phyloP scores from a whole-genome alignment of 1,140 invertebrate species.

The Aphelenchoides avenae region DNA sequence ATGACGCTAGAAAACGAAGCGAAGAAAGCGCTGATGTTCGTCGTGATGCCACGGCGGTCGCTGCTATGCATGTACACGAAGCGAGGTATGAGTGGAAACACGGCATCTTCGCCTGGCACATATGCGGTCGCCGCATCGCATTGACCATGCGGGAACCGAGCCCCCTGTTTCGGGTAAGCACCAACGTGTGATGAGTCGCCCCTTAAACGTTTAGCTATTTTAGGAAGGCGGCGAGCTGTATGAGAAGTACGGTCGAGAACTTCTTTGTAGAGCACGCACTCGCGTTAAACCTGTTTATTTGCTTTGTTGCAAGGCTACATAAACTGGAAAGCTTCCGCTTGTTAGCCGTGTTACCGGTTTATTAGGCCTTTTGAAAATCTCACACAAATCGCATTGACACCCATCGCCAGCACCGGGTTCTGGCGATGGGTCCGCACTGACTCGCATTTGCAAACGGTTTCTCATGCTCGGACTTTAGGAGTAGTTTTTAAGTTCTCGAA shows the following conservation, averaged over 20 bases:
- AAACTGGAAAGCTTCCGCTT: too few relatives aligned
- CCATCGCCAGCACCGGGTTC: too few relatives aligned
- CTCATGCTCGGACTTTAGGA: too few relatives aligned
- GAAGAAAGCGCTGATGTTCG: conserved; percentile 66
- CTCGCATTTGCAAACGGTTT: too few relatives aligned
- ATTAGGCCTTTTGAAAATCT: too few relatives aligned
- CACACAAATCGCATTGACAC: too few relatives aligned
- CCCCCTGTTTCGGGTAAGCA: conserved; percentile 30
- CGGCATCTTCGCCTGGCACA: conserved; percentile 52
- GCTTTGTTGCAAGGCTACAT: neutral
- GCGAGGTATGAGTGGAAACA: conserved; percentile 65
- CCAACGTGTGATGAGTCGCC: neutral
- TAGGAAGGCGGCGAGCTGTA: conserved; percentile 46
- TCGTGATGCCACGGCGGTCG: conserved; percentile 79
- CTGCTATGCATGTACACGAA: conserved; percentile 76
- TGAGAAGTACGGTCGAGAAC: conserved; percentile 50
- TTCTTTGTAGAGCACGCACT: conserved; percentile 34
- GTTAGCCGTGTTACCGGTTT: too few relatives aligned
- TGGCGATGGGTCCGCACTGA: too few relatives aligned
- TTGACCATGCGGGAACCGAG: conserved; percentile 54
- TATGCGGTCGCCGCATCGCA: conserved; percentile 43
- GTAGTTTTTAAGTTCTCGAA: too few relatives aligned
- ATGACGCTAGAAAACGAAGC: conserved; percentile 47
- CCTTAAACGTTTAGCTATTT: too few relatives aligned
- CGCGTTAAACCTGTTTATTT: neutral